A percentile compares a stretch with the other conserved stretches of the same genome.
These are phyloP conservation scores for Myrmecophaga tridactyla DNA, from an alignment of 2,113 vertebrate species.

Conservation along the genomic window DNA sequence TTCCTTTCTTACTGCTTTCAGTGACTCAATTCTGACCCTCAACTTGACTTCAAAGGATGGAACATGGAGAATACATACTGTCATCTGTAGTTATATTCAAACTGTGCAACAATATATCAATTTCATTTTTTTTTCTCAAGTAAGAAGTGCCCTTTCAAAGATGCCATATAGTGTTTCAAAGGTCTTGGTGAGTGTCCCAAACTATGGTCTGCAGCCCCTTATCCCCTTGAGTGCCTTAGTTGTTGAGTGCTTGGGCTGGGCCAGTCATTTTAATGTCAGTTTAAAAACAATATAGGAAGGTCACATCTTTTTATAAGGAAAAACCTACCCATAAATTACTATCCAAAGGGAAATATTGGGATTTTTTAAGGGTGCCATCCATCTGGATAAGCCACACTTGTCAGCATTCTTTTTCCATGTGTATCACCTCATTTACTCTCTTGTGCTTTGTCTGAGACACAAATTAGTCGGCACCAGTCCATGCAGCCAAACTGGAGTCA, in stretches of 20 bases:
- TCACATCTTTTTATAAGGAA: neutral
- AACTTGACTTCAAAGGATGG: neutral
- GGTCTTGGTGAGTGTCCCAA: neutral
- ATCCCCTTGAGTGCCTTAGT: neutral
- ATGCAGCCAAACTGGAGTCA: neutral
- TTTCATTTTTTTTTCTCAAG: neutral
- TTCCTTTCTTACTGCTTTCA: neutral
- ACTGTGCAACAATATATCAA: neutral
- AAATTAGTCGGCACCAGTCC: neutral
- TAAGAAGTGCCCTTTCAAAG: neutral
- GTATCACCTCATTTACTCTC: neutral
- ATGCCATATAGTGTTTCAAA: neutral
- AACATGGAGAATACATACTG: neutral
- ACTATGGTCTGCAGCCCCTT: too few relatives aligned
- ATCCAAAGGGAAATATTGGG: neutral
- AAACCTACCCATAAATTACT: neutral
- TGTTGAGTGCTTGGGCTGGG: neutral
- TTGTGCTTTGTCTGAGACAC: neutral
- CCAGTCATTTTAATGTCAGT: neutral
- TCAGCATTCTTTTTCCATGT: neutral
- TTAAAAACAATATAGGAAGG: neutral
- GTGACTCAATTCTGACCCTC: neutral
- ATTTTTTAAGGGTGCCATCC: neutral
- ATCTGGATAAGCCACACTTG: neutral
- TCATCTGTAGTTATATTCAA: neutral